Evolutionary conservation across 2,113 vertebrate genomes (phyloP).

Genomic region (Diadophis punctatus): DNA sequence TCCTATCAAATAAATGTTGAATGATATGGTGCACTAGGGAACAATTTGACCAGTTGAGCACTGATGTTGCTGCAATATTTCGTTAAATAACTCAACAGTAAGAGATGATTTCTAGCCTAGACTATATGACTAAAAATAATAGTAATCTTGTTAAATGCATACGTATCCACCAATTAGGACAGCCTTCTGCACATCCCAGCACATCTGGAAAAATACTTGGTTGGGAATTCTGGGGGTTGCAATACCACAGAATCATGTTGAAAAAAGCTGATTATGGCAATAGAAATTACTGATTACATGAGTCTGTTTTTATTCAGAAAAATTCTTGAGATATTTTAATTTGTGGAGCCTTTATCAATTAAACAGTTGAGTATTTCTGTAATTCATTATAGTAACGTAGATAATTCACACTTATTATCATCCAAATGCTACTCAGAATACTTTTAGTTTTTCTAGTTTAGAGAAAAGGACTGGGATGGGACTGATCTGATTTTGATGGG

Average conservation of each 20-base stretch:
- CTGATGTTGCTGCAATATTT: constrained; percentile 35
- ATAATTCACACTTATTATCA: not conserved
- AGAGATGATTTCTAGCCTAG: constrained; percentile 39
- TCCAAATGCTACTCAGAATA: not conserved
- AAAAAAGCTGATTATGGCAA: not conserved
- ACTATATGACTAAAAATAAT: constrained; percentile 16
- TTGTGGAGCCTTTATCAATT: not conserved
- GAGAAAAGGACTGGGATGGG: not conserved
- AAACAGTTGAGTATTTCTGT: not conserved
- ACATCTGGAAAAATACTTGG: not conserved
- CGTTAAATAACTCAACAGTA: constrained; percentile 42
- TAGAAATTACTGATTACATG: not conserved
- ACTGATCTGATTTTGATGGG: not conserved
- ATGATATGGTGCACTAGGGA: constrained; percentile 39
- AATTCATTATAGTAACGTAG: not conserved
- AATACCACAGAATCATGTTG: not conserved
- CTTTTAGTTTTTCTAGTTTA: not conserved
- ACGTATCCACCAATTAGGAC: not conserved
- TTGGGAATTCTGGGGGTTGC: not conserved
- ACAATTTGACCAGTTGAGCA: constrained; percentile 51
- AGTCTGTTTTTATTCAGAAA: not conserved
- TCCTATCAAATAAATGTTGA: constrained; percentile 44
- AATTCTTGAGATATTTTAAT: not conserved
- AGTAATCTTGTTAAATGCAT: constrained; percentile 6
- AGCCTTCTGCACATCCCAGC: not conserved